Conservation (phyloP, 2,888 invertebrate genomes). For the Thumatha senex region DNA sequence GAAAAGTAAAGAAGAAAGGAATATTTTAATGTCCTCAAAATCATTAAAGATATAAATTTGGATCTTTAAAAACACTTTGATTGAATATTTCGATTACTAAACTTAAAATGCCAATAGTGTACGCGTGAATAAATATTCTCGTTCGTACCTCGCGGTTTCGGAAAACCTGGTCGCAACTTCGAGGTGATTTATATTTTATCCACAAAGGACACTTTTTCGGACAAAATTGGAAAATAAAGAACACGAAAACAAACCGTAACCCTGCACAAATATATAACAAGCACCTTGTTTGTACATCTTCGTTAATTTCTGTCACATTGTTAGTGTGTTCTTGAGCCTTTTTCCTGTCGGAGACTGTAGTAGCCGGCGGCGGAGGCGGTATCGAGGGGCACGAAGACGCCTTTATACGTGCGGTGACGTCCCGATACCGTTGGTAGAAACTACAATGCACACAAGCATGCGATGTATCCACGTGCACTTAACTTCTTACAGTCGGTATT, state of each 20-base stretch:
- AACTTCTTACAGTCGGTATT: too few relatives aligned
- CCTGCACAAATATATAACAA: slow-evolving; percentile 45
- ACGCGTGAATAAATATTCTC: too few relatives aligned
- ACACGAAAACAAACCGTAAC: slow-evolving; percentile 18
- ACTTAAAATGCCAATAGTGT: too few relatives aligned
- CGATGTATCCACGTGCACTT: slow-evolving; percentile 12
- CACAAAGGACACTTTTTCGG: neutral
- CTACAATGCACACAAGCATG: slow-evolving; percentile 81
- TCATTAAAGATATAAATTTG: too few relatives aligned
- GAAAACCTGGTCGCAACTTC: too few relatives aligned
- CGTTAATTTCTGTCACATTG: slow-evolving; percentile 64
- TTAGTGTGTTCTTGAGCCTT: slow-evolving; percentile 60
- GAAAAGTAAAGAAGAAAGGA: too few relatives aligned
- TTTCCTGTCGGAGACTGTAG: slow-evolving; percentile 56
- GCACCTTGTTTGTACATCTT: slow-evolving; percentile 76
- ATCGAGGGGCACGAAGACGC: slow-evolving; percentile 92
- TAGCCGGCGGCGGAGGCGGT: slow-evolving; percentile 82
- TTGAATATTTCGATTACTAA: too few relatives aligned
- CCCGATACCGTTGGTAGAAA: slow-evolving; percentile 95
- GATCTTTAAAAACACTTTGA: too few relatives aligned
- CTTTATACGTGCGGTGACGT: slow-evolving; percentile 94
- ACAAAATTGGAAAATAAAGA: too few relatives aligned
- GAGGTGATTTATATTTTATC: too few relatives aligned
- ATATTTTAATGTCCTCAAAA: too few relatives aligned
- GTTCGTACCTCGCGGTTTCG: too few relatives aligned